Percentiles rank a stretch among this genome's conserved stretches.
These are phyloP conservation scores for Embidobia sp. DNA, from an alignment of 2,888 invertebrate species.

Conservation along the genomic window DNA sequence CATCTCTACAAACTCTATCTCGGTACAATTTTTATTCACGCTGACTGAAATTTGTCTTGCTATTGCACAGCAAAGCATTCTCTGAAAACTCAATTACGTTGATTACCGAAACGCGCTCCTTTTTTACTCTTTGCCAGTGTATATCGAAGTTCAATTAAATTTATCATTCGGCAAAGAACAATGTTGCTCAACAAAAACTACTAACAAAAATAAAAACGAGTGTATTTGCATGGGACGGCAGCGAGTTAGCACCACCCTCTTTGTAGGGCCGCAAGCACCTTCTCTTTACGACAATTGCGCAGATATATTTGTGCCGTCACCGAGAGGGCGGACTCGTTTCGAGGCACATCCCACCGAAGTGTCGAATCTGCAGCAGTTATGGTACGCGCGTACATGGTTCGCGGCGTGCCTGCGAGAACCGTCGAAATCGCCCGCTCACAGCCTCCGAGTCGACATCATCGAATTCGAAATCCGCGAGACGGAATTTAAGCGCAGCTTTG, in stretches of 20 bases:
- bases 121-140: too few species aligned
- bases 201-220: conserved; percentile 19
- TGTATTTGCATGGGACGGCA: conserved; percentile 46
- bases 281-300: conserved; percentile 68
- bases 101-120: too few species aligned
- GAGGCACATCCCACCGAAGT: conserved; percentile 71
- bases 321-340: conserved; percentile 74
- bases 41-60: too few species aligned
- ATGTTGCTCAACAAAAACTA: conserved; percentile 20
- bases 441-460: neutral
- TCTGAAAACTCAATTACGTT: too few species aligned
- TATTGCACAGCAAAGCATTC: too few species aligned
- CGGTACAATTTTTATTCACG: too few species aligned
- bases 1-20: too few species aligned
- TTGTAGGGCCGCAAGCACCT: conserved; percentile 68
- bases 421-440: conserved; percentile 10
- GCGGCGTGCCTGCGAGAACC: conserved; percentile 2
- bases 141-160: too few species aligned
- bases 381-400: conserved; percentile 26
- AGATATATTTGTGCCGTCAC: conserved; percentile 72
- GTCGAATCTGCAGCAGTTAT: conserved; percentile 48
- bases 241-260: conserved; percentile 73
- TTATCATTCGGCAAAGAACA: too few species aligned
- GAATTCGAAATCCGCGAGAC: too few species aligned
- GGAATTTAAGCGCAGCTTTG: neutral